Percentiles rank a stretch among this genome's conserved stretches.
Evolutionary conservation across 2,113 vertebrate genomes (phyloP).

Genomic region (Fregetta grallaria): DNA sequence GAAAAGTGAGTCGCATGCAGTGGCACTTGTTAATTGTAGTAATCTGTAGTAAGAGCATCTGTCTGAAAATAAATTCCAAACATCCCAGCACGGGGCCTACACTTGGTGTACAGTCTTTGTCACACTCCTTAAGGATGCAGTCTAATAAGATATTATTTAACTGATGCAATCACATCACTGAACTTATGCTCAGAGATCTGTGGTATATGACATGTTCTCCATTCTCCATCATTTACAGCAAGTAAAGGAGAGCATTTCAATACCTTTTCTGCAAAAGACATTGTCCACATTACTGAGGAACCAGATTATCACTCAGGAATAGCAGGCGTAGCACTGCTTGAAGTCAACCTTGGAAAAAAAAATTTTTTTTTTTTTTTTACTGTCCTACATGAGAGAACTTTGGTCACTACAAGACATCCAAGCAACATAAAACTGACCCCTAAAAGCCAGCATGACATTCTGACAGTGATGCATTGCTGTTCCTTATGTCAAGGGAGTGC

Average conservation of each 20-base stretch:
- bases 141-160: not conserved
- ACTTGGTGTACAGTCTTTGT: not conserved
- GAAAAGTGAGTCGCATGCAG: not conserved
- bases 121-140: not conserved
- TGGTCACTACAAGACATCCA: not conserved
- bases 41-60: not conserved
- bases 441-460: conserved; percentile 17
- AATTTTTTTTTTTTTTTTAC: not conserved
- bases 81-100: not conserved
- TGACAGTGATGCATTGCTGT: conserved; percentile 36
- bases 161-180: not conserved
- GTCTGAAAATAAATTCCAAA: not conserved
- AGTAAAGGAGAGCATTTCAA: not conserved
- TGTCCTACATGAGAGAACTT: not conserved
- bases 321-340: not conserved
- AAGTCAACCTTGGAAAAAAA: not conserved
- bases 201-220: not conserved
- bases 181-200: not conserved
- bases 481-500: conserved; percentile 26
- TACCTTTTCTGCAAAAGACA: not conserved
- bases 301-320: not conserved
- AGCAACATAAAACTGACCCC: not conserved
- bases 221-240: not conserved
- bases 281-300: not conserved
- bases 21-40: not conserved